Base-by-base conservation (phyloP, 2,888 invertebrate species). In the Platycheirus albimanus region DNA sequence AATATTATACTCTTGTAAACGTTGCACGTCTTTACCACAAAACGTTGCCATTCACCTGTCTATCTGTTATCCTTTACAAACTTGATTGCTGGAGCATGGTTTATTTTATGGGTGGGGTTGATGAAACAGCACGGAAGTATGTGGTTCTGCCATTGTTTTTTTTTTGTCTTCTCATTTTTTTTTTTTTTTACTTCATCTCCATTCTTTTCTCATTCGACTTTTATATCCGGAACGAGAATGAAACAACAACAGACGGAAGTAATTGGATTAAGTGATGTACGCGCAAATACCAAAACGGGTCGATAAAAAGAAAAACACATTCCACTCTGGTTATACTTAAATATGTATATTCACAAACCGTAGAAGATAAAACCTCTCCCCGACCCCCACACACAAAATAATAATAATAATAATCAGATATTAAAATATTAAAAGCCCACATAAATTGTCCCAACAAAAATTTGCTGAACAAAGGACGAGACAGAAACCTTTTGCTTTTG, bases 1-100 rank as follows among this genome's bases (percentile, higher is more conserved):
- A n/a, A n/a, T n/a, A n/a, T n/a, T n/a, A n/a, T n/a, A n/a, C n/a
- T n/a, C 67, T 69, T 56, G 52, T 41, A 69, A 74, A 54, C 54
- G 67, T 74, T 80, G 76, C 80, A 83, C 83, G 83, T 83, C 74
- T 74, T 83, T 78, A 74, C 83, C 83, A 51, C 72, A 78, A 83
- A 83, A 69, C 67, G 69, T 69, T 74, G 54, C 78, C 69, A 69
- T 78, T 83, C 69, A 83, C 83, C 83, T 83, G 83, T 74, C 83
- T 69, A 56, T 67, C 67, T 69, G 54, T 69, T 83, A 72, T 83
- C 66, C 76, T 76, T 76, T 72, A 45, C 61, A 10, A 77, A 51
- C 71, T 56, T 77, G 52, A 72, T 77, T 77, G 61, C 67, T 36
- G 56, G 43, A 70, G 64, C 75, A 33, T 61, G 67, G 43, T 43